Base-by-base conservation (phyloP, 1,140 invertebrate genomes). In the Palaemon carinicauda region DNA sequence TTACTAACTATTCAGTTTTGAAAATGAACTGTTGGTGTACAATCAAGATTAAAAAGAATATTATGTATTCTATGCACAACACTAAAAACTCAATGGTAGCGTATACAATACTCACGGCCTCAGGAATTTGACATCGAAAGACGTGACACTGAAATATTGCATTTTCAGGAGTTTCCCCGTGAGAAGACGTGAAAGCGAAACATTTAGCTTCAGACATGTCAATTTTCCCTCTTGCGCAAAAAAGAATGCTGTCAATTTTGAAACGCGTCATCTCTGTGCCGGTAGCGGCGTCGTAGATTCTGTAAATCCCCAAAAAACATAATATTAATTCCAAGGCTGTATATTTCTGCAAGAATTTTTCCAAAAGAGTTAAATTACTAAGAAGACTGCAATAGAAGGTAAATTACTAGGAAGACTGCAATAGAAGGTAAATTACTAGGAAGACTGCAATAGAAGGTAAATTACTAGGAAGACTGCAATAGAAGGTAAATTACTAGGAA, bases 141-240 rank as follows among this genome's bases (percentile, higher is more conserved):
- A 98, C 96, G 93, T 98, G 97, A 92, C 98, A 99, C 91, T 98
- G 96, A 92, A 98, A 98, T 73, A 99, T 95, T 53, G 96, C 95
- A 12, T 95, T 95, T 91, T 98, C 96, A 89, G 95, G 94, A 21
- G 95, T 96, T 90, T 98, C 96, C 24, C 94, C 93, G 91, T 99
- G 97, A 41, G 97, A 96, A 94, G 97, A 99, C 0, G 98, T 99
- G 91, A 99, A 99, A 52, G 98, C 98, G 93, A 99, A 99, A 92
- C 98, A 99, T 15, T 96, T 94, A 4, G 95, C 95, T 90, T 98
- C 97, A 3, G 93, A 92, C 24, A 95, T 95, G 80, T 95, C 95
- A n/a, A 93, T 94, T n/a, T 95, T 94, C 5, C 98, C 98, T 65
- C 97, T 94, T 14, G 97, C 97, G 92, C 98, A 99, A 92, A 98